Evolutionary conservation across 2,888 invertebrate genomes (phyloP), one percentile per base, ranked within the genome.

Genomic region (Mesoligia furuncula): DNA sequence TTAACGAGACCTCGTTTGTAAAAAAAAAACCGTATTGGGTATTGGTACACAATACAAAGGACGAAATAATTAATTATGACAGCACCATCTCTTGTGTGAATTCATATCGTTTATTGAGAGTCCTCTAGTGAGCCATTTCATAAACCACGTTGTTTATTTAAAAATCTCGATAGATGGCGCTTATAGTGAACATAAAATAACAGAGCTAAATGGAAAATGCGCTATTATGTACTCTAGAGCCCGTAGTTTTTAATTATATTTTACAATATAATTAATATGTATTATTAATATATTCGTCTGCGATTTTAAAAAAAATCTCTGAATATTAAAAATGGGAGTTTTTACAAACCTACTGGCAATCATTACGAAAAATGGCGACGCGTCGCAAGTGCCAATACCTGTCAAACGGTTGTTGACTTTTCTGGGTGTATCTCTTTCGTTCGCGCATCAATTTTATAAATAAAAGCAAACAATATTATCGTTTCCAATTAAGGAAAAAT

Each of bases 341-440:
- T 80, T 54, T 8, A 64, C 6, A 45, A 61, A 42, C 9, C 0
- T n/a, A 66, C 48, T 88, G 90, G 91, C 87, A 85, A 91, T 89
- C 80, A 80, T 73, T 59, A 27, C 24, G 42, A 48, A 92, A 90
- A 85, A 94, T 93, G 93, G 94, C 93, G 93, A 90, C 90, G 90
- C 91, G 85, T 91, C 89, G n/a, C 61, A 82, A 85, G 84, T 88
- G 83, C 83, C 87, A 89, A 85, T 79, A 85, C 48, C 91, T 94
- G 95, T 95, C 95, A 96, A 95, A 93, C 95, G 96, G 95, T 95
- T 96, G 95, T 95, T 95, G 96, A 95, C 96, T 95, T 90, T 89
- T 90, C 87, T 66, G 90, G 89, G 89, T 91, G 91, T 90, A 79
- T 87, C 89, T 88, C 85, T 81, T 87, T 88, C 87, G 87, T 85